Base-by-base conservation (phyloP, 2,113 vertebrate species). In the Illadopsis cleaveri region DNA sequence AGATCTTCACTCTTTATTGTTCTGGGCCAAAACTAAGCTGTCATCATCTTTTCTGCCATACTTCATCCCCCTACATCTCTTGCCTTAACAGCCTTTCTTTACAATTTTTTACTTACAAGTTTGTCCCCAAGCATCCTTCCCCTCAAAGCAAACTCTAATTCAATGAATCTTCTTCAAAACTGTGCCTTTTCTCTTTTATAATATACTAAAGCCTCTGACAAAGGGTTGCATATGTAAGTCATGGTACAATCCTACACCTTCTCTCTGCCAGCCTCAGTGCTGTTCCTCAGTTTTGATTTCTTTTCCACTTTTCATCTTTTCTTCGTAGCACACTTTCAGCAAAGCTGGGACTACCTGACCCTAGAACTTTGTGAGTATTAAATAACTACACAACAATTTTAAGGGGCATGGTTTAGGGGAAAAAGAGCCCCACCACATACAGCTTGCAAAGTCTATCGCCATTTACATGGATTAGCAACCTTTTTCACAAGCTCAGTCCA, bases 21-120 rank as follows among this genome's bases (percentile, higher is more conserved):
- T 96, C 85, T 77, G 85, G 93, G 79, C 90, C 94, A 96, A 96
- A 96, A 96, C 66, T 58, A 96, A 96, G 87, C 62, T 91, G 85
- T 85, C 90, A 90, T 94, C 82, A 87, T 87, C 78, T 93, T 93
- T 94, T 65, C 86, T 87, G 82, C 71, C 65, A 84, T 60, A 85
- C 68, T 45, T 90, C 66, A 93, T 80, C 38, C 76, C 62, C 15
- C n/a, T 66, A 68, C 47, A 78, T 70, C 79, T 91, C 62, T 45
- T 70, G 42, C 23, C 38, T 90, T 83, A 92, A 77, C 35, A 93
- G 85, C 28, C 23, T 80, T 83, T 93, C 47, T 87, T 91, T 80
- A 68, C 54, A 48, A 35, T 57, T 70, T 89, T 94, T 94, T 27
- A 5, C 60, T 90, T 47, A 58, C 21, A 77, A 47, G 53, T 95